Percentiles rank a stretch among this genome's conserved stretches.
These are phyloP conservation scores for Ctenoplectra terminalis DNA, from an alignment of 1,140 invertebrate species.

Conservation along the genomic window DNA sequence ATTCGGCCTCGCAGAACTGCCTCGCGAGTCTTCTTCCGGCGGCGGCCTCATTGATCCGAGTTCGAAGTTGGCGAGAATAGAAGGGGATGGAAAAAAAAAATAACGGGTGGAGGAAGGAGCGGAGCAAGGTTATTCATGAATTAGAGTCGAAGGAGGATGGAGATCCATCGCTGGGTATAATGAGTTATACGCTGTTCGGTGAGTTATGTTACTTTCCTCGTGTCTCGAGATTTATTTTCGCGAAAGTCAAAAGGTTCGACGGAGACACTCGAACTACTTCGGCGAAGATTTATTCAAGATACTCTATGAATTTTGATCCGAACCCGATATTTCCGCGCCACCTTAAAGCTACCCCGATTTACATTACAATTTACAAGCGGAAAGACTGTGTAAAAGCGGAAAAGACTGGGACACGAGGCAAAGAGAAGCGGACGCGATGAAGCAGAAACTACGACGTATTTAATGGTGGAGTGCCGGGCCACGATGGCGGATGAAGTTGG, in stretches of 20 bases:
- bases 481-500: slow-evolving; percentile 13
- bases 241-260: too few species aligned
- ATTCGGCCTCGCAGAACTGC: slow-evolving; percentile 38
- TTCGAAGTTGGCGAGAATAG: slow-evolving; percentile 41
- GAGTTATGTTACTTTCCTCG: slow-evolving; percentile 7
- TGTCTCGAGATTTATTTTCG: background rate
- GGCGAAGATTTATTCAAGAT: background rate
- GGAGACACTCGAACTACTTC: too few species aligned
- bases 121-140: background rate
- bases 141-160: slow-evolving; percentile 16
- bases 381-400: background rate
- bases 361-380: background rate
- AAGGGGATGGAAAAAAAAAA: slow-evolving; percentile 12
- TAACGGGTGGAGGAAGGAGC: background rate
- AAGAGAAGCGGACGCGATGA: background rate
- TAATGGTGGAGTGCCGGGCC: slow-evolving; percentile 31
- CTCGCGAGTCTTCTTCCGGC: slow-evolving; percentile 58
- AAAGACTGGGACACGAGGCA: background rate
- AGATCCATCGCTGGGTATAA: background rate
- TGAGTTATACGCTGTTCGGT: background rate
- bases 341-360: background rate
- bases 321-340: background rate
- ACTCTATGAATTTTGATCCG: background rate
- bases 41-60: slow-evolving; percentile 44
- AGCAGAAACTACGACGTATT: slow-evolving; percentile 18